phyloP scores from a whole-genome alignment of 2,888 invertebrate species.

The Xylophagus ater region DNA sequence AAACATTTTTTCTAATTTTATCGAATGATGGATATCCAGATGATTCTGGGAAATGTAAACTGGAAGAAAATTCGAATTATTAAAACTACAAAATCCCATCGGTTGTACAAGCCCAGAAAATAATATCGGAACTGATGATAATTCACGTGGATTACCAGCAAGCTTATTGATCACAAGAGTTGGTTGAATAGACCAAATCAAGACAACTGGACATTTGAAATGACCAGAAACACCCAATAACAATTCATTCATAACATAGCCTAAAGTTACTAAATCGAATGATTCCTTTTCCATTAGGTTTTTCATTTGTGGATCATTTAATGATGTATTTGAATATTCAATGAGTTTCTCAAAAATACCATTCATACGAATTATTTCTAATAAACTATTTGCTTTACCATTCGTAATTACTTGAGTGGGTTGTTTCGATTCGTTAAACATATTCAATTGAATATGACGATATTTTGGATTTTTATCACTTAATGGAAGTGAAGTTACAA shows the following conservation, averaged over 20 bases:
- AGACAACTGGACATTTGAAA: constrained; percentile 26
- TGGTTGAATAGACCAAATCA: constrained; percentile 25
- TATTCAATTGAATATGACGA: background rate
- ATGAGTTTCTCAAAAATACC: no score
- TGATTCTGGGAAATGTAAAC: no score
- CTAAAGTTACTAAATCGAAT: constrained; percentile 30
- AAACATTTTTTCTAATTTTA: constrained; percentile 26
- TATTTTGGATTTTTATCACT: background rate
- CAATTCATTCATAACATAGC: constrained; percentile 29
- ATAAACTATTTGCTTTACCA: no score
- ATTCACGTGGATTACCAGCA: constrained; percentile 27
- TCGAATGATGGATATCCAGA: constrained; percentile 23
- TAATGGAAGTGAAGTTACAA: constrained; percentile 23
- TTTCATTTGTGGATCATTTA: no score
- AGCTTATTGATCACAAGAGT: constrained; percentile 24
- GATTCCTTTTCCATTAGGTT: constrained; percentile 19
- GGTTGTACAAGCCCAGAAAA: constrained; percentile 17
- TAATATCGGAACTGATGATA: constrained; percentile 24
- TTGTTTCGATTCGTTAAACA: no score
- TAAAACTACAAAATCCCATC: no score
- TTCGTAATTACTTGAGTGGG: no score
- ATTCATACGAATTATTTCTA: no score
- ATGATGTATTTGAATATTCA: no score
- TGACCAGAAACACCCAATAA: constrained; percentile 31
- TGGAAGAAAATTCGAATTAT: no score